Conservation (phyloP, 35 echinoderm and acorn worm genomes). For the Stichopus chloronotus region DNA sequence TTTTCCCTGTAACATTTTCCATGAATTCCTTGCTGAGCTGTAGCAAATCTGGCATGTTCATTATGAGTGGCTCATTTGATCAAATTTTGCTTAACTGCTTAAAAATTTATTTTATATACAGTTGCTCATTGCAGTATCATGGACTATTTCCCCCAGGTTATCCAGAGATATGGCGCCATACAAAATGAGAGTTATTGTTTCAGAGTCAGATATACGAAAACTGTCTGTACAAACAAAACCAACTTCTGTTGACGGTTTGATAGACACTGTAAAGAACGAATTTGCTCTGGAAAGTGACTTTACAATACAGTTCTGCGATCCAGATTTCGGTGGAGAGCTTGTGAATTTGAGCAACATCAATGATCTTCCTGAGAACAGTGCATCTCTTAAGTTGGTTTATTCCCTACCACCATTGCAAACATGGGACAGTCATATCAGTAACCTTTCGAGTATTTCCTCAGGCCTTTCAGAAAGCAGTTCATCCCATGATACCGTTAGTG, state of each 20-base stretch:
- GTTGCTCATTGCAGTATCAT: neutral
- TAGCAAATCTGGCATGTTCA: neutral
- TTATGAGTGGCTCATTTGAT: neutral
- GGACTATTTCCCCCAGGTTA: neutral
- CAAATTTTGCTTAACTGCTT: neutral
- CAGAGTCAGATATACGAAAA: neutral
- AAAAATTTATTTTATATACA: neutral
- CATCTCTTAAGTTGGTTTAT: neutral
- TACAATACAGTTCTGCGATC: constrained; percentile 16
- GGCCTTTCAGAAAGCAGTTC: neutral
- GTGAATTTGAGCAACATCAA: constrained; percentile 14
- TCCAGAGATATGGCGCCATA: neutral
- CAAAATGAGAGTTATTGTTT: constrained; percentile 38
- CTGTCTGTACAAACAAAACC: neutral
- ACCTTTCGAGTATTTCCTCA: neutral
- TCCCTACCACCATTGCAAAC: neutral
- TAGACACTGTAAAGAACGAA: neutral
- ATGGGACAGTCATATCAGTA: neutral
- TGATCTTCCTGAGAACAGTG: neutral
- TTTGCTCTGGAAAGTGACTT: neutral
- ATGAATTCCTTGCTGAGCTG: too few relatives aligned
- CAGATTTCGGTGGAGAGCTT: constrained; percentile 29
- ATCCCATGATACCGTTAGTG: constrained; percentile 53
- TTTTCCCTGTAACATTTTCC: too few relatives aligned
- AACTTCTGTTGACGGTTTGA: neutral